These are phyloP conservation scores for Nomada lathburiana DNA, from an alignment of 2,888 invertebrate species.

Conservation along the genomic window DNA sequence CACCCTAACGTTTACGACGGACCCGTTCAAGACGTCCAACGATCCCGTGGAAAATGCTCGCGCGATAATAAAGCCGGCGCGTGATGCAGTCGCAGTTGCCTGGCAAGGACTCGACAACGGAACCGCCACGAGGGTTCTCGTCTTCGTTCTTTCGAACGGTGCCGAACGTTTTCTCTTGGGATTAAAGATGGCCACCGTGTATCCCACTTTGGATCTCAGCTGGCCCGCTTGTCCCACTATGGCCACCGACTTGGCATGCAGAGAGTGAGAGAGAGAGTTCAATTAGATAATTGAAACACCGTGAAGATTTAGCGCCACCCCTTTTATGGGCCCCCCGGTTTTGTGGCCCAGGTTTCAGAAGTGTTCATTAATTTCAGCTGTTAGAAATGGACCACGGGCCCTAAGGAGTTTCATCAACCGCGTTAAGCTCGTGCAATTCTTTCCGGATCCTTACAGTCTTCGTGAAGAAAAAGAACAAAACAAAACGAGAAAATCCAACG, in stretches of 20 bases:
- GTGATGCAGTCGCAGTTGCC: slow-evolving; percentile 30
- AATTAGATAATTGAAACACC: slow-evolving; percentile 39
- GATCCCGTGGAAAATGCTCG: slow-evolving; percentile 35
- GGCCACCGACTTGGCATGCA: slow-evolving; percentile 11
- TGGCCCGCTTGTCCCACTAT: background rate
- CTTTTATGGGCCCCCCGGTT: background rate
- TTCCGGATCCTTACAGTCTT: background rate
- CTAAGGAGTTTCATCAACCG: background rate
- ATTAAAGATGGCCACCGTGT: slow-evolving; percentile 2
- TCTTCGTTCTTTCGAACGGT: background rate
- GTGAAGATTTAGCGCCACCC: background rate
- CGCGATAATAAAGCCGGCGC: slow-evolving; percentile 47
- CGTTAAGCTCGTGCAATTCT: background rate
- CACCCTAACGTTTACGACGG: slow-evolving; percentile 57
- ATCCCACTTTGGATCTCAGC: background rate
- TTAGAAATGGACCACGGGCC: background rate
- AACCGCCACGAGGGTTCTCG: background rate
- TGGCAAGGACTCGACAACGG: background rate
- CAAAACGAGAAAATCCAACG: too few species aligned
- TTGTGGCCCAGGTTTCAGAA: background rate
- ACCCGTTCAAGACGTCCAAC: slow-evolving; percentile 40
- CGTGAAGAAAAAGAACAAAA: too few species aligned
- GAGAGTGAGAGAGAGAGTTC: background rate
- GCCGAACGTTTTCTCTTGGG: background rate
- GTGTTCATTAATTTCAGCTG: background rate